These are phyloP conservation scores for Episyrphus balteatus DNA, from an alignment of 1,140 invertebrate genomes.

Conservation along the genomic window DNA sequence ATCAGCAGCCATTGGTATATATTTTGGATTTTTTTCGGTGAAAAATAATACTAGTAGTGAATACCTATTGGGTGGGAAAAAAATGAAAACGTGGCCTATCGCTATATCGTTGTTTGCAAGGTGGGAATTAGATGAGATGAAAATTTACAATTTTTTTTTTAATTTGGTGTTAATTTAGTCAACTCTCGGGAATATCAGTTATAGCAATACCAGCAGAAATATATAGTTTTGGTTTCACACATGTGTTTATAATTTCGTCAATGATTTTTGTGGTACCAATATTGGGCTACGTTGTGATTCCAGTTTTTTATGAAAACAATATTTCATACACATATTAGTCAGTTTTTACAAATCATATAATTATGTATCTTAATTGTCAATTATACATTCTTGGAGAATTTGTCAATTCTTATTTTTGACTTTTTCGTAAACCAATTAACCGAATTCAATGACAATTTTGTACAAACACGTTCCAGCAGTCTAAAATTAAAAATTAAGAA, in stretches of 20 bases:
- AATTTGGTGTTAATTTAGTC: no score
- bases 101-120: slow-evolving; percentile 55
- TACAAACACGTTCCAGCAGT: no score
- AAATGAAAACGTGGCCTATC: slow-evolving; percentile 51
- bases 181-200: slow-evolving; percentile 69
- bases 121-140: no score
- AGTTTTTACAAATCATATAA: no score
- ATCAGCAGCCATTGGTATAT: slow-evolving; percentile 53
- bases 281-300: slow-evolving; percentile 59
- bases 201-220: slow-evolving; percentile 70
- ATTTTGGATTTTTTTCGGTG: slow-evolving; percentile 45
- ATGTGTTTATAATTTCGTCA: slow-evolving; percentile 47
- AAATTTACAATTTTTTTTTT: no score
- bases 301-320: slow-evolving; percentile 69
- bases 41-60: slow-evolving; percentile 38
- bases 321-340: slow-evolving; percentile 74
- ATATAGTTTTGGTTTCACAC: slow-evolving; percentile 63
- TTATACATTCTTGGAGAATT: no score
- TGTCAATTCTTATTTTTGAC: no score
- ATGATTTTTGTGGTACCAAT: slow-evolving; percentile 55
- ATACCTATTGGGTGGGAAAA: slow-evolving; percentile 51
- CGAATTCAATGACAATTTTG: no score
- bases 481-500: no score
- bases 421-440: no score
- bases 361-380: no score